Percentiles rank a stretch among this genome's conserved stretches.
Evolutionary conservation across 2,113 vertebrate species (phyloP).

Genomic region (Herpetotheres cachinnans): DNA sequence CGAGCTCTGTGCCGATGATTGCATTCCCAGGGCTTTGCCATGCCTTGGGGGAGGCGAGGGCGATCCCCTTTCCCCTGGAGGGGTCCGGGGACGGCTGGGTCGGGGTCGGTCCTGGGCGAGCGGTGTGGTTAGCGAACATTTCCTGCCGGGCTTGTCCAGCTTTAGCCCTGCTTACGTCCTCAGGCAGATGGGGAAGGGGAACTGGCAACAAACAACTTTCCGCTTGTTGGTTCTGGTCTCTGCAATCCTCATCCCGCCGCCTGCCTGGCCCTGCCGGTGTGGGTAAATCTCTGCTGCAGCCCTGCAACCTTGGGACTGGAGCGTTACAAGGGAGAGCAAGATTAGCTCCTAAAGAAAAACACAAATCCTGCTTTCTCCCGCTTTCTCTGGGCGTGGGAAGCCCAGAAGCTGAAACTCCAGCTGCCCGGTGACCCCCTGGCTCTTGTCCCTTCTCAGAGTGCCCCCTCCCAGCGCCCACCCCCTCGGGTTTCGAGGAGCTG

Average conservation of each 20-base stretch:
- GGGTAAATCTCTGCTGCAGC: neutral
- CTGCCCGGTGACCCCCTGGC: neutral
- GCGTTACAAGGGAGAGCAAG: neutral
- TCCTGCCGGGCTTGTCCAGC: neutral
- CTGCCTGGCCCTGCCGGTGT: accelerated
- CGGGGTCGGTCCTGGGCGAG: accelerated
- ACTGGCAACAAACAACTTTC: neutral
- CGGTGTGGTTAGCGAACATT: accelerated
- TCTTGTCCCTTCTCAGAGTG: neutral
- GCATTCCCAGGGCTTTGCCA: neutral
- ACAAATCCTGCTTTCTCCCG: neutral
- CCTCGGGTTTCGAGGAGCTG: neutral
- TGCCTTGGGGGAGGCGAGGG: no score
- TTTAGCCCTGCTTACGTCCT: neutral
- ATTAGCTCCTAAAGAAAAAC: neutral
- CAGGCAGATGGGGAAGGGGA: neutral
- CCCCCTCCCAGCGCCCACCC: neutral
- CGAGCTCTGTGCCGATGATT: neutral
- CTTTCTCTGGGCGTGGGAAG: no score
- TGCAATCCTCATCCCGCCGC: neutral
- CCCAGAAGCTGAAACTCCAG: no score
- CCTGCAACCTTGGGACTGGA: neutral
- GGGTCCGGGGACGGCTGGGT: neutral
- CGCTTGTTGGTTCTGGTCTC: neutral
- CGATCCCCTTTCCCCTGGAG: neutral